Base-by-base conservation (phyloP, 2,888 invertebrate species). In the Sarcophaga carnaria region DNA sequence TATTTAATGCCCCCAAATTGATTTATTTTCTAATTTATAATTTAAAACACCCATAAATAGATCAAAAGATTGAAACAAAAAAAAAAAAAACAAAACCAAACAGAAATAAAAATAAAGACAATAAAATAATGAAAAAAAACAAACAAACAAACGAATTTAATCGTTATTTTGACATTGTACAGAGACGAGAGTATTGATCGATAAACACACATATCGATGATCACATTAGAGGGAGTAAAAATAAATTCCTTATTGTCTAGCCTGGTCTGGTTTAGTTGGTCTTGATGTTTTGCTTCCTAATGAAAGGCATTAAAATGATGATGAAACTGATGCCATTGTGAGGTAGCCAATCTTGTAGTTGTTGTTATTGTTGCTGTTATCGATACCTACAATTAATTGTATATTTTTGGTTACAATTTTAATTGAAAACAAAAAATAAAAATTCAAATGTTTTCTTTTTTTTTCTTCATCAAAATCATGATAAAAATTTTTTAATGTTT, bases 121-220 rank as follows among this genome's bases (percentile, higher is more conserved):
- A 74, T 17, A 74, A 63, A 12, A 66, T 64, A 25, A 27, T n/a
- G 3, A 37, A 37, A 37, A 8, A 37, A 37, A 6, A 37, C 27
- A 27, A 27, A 27, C 27, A 37, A 37, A 37, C 8, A 37, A 37
- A 37, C 37, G n/a, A 78, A 60, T 69, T 69, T 49, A 25, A 62
- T 69, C 62, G 69, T 78, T 69, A 47, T 62, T 78, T n/a, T 78
- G 78, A 70, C 78, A 78, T 54, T 59, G 37, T 37, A 37, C 8
- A 2, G 37, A 37, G 6, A 59, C 59, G n/a, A 59, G 14, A 59
- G 14, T 47, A 69, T 59, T 64, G 63, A 64, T 64, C 20, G 64
- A 20, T n/a, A 12, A 20, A 54, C 6, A 37, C 1, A 22, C 37
- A 37, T 37, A 37, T 8, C 20, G 14, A 49, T 70, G 14, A 70